These are phyloP conservation scores for Atherinomorus stipes DNA, from an alignment of 2,113 vertebrate species.

Conservation along the genomic window DNA sequence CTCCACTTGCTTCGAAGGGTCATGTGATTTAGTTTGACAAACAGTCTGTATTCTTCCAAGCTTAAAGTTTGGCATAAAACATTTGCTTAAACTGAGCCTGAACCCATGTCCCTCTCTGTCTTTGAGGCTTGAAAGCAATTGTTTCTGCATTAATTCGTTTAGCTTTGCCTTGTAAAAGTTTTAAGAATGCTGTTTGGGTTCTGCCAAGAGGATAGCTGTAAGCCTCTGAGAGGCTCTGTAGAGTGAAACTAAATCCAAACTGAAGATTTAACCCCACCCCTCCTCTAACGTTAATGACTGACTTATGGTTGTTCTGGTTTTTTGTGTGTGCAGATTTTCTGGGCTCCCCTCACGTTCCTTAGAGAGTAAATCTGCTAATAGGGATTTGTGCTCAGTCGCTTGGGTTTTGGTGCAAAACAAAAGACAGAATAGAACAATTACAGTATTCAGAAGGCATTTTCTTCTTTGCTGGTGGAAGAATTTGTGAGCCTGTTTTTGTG, in stretches of 20 bases:
- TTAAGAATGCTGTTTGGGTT: constrained; percentile 56
- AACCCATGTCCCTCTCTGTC: constrained; percentile 37
- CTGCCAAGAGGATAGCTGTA: constrained; percentile 67
- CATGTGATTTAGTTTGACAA: constrained; percentile 24
- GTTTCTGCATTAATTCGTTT: constrained; percentile 67
- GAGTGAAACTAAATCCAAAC: constrained; percentile 73
- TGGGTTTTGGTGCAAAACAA: constrained; percentile 45
- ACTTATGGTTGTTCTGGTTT: constrained; percentile 53
- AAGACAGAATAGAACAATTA: constrained; percentile 24
- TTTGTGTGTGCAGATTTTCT: constrained; percentile 60
- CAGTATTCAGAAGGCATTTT: constrained; percentile 17
- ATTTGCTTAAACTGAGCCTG: constrained; percentile 50
- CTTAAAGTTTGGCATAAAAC: constrained; percentile 44
- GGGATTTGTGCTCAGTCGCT: constrained; percentile 65
- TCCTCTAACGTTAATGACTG: constrained; percentile 66
- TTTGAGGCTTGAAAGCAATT: constrained; percentile 57
- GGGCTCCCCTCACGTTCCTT: constrained; percentile 41
- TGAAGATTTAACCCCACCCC: constrained; percentile 62
- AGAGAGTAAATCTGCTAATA: constrained; percentile 67
- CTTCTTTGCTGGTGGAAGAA: background rate
- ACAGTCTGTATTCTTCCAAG: constrained; percentile 4
- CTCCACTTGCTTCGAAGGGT: constrained; percentile 4
- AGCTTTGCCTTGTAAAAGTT: constrained; percentile 69
- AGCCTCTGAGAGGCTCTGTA: constrained; percentile 69
- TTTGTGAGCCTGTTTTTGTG: constrained; percentile 37